phyloP scores from a whole-genome alignment of 2,797 vertebrate genomes.

The Chiloscyllium punctatum region DNA sequence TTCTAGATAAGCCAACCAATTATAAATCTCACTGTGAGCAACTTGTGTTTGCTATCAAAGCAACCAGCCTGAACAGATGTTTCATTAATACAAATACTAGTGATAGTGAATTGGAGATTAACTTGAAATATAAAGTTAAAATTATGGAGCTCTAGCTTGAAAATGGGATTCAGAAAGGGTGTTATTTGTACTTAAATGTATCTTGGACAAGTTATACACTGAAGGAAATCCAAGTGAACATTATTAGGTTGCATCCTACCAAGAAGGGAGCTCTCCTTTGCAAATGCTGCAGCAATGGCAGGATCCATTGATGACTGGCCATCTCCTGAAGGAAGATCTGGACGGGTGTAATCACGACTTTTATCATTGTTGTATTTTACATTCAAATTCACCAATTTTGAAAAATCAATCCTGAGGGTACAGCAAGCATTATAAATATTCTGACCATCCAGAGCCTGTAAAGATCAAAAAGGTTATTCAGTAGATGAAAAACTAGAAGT shows the following conservation, averaged over 20 bases:
- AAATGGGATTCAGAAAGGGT: neutral
- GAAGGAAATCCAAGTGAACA: neutral
- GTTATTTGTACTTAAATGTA: no score
- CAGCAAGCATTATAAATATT: conserved; percentile 99
- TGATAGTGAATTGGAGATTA: neutral
- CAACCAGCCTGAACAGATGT: neutral
- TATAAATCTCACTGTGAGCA: neutral
- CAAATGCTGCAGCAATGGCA: conserved; percentile 78
- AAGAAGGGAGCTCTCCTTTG: conserved; percentile 91
- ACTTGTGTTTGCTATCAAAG: neutral
- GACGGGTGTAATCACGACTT: conserved; percentile 93
- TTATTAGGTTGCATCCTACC: conserved; percentile 63
- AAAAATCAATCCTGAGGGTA: conserved; percentile 95
- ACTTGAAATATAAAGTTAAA: neutral
- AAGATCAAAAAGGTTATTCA: conserved; percentile 46
- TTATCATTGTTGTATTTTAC: conserved; percentile 99
- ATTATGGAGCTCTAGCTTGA: neutral
- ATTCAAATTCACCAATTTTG: conserved; percentile 94
- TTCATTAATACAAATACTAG: neutral
- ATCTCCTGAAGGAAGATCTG: conserved; percentile 90
- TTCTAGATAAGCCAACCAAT: neutral
- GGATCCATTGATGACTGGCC: conserved; percentile 83
- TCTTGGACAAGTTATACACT: no score
- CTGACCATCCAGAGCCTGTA: conserved; percentile 87
- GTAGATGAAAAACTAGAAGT: conserved; percentile 36